A percentile compares a stretch with the other conserved stretches of the same genome.
phyloP scores from a whole-genome alignment of 2,888 invertebrate genomes.

The Cosmorhoe ocellata region DNA sequence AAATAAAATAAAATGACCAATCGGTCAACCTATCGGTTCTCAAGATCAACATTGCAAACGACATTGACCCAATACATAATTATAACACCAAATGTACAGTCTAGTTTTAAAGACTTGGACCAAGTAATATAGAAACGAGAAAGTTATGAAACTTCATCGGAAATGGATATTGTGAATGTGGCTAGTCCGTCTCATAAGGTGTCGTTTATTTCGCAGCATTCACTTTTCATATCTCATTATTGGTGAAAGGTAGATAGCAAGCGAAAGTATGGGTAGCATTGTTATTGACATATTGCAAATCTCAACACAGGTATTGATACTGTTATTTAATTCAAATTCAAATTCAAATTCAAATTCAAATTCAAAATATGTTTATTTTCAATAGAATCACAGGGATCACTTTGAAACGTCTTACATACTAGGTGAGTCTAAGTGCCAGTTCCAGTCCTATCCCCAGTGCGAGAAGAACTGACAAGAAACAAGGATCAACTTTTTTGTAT shows the following conservation, averaged over 20 bases:
- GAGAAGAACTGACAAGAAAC: no score
- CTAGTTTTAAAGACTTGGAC: no score
- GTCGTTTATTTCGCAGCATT: slow-evolving; percentile 39
- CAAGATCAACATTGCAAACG: slow-evolving; percentile 18
- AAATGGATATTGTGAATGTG: slow-evolving; percentile 8
- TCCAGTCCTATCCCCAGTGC: no score
- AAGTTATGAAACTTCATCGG: slow-evolving; percentile 5
- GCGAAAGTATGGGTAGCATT: slow-evolving; percentile 44
- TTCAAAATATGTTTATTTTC: no score
- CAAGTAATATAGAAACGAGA: not conserved
- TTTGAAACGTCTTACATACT: no score
- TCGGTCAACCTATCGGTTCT: slow-evolving; percentile 4
- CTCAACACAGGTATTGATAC: slow-evolving; percentile 1
- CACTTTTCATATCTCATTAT: slow-evolving; percentile 51
- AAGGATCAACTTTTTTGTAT: no score
- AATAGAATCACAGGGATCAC: no score
- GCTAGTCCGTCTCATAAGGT: slow-evolving; percentile 12
- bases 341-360: no score
- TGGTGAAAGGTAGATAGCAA: slow-evolving; percentile 64
- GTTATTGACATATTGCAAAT: slow-evolving; percentile 28
- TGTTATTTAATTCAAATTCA: no score
- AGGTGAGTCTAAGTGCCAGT: no score
- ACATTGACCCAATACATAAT: slow-evolving; percentile 32
- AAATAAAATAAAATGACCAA: not conserved
- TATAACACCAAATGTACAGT: not conserved